A percentile compares a stretch with the other conserved stretches of the same genome.
These are phyloP conservation scores for Semotilus atromaculatus DNA, from an alignment of 2,797 vertebrate genomes.

Conservation along the genomic window DNA sequence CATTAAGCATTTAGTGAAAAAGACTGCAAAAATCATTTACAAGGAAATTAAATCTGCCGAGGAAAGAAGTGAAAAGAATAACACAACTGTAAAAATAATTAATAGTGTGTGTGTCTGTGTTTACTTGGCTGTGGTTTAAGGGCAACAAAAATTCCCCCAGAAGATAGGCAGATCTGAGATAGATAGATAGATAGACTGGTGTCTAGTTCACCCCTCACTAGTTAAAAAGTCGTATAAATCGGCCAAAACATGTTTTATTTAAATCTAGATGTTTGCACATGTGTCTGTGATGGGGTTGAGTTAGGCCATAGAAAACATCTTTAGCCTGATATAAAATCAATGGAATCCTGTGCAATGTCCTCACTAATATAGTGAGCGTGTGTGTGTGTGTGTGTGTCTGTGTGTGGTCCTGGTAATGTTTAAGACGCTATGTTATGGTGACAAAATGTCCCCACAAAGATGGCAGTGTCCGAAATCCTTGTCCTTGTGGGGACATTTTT, in stretches of 20 bases:
- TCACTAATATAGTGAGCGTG: not conserved
- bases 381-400: too few relatives aligned
- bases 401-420: not conserved
- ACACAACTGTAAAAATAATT: not conserved
- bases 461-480: too few relatives aligned
- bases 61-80: not conserved
- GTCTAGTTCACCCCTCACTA: too few relatives aligned
- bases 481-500: too few relatives aligned
- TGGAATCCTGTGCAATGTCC: not conserved
- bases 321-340: not conserved
- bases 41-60: not conserved
- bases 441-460: too few relatives aligned
- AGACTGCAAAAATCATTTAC: not conserved
- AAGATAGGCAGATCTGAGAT: not conserved
- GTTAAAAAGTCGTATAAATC: not conserved
- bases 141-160: not conserved
- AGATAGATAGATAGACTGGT: not conserved
- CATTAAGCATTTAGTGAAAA: conserved; percentile 10
- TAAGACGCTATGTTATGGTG: too few relatives aligned
- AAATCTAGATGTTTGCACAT: not conserved
- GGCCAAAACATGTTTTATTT: not conserved
- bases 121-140: not conserved
- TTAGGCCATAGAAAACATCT: not conserved
- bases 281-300: not conserved
- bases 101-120: not conserved